Evolutionary conservation across 2,888 invertebrate species (phyloP).

Genomic region (Trichogramma dendrolimi): DNA sequence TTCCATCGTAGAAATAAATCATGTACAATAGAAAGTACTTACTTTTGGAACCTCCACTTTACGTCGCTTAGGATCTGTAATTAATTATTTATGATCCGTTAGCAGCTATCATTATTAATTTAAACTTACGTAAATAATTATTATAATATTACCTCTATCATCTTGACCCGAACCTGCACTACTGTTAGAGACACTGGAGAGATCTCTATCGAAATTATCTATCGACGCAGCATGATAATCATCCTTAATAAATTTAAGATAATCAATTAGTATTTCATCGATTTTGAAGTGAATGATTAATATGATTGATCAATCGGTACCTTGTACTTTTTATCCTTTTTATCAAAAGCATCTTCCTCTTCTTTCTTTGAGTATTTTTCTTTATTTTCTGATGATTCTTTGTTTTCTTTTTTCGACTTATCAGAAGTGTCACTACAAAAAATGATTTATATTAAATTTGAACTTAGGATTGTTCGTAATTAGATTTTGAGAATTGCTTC

Average conservation of each 20-base stretch:
- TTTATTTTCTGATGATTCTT: conserved; percentile 50
- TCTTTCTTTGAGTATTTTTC: conserved; percentile 57
- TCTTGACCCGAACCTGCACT: conserved; percentile 51
- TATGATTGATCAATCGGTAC: conserved; percentile 55
- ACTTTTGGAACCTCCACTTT: conserved; percentile 84
- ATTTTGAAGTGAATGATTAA: conserved; percentile 50
- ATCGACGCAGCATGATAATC: conserved; percentile 52
- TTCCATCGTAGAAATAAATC: no score
- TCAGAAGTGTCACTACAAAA: conserved; percentile 41
- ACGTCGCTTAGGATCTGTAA: conserved; percentile 75
- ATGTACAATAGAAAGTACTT: conserved; percentile 52
- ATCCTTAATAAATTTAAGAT: conserved; percentile 53
- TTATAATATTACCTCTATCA: conserved; percentile 55
- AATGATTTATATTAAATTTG: neutral
- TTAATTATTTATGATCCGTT: conserved; percentile 35
- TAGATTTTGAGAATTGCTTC: no score
- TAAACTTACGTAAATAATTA: conserved; percentile 4
- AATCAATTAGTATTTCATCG: conserved; percentile 42
- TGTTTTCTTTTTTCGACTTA: conserved; percentile 41
- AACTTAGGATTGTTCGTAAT: no score
- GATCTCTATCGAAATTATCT: conserved; percentile 59
- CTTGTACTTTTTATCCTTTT: conserved; percentile 61
- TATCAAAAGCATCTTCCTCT: conserved; percentile 52
- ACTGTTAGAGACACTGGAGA: conserved; percentile 54
- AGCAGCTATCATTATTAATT: conserved; percentile 5